Percentiles rank a stretch among this genome's conserved stretches.
Evolutionary conservation across 2,113 vertebrate genomes (phyloP).

Genomic region (Nothocercus julius): DNA sequence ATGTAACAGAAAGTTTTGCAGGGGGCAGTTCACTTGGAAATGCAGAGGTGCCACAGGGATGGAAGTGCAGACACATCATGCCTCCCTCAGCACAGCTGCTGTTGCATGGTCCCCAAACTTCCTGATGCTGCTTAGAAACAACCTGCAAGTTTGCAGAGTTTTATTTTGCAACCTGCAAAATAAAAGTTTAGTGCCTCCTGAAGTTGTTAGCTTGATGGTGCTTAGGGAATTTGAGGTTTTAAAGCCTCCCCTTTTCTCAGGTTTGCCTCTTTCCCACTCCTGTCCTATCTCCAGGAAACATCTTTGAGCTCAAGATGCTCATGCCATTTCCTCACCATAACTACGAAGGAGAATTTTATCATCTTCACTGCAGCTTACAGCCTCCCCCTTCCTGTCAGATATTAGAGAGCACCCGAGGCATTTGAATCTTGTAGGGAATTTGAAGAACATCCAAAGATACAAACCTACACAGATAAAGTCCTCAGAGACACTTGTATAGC

Average conservation of each 20-base stretch:
- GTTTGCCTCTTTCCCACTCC: background rate
- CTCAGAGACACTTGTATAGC: background rate
- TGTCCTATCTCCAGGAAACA: background rate
- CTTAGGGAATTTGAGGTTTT: background rate
- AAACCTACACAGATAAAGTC: background rate
- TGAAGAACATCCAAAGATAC: background rate
- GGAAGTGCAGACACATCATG: background rate
- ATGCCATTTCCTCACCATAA: background rate
- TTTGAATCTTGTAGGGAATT: background rate
- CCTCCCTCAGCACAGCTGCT: background rate
- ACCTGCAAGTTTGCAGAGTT: background rate
- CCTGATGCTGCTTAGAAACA: background rate
- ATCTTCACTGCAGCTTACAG: background rate
- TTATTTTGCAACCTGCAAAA: too few relatives aligned
- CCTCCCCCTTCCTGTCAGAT: fast-evolving
- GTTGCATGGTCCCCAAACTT: background rate
- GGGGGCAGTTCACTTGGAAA: background rate
- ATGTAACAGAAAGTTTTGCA: background rate
- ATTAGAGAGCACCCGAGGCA: background rate
- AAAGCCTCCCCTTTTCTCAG: background rate
- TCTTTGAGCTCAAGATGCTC: background rate
- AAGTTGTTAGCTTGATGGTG: background rate
- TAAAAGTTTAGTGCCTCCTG: background rate
- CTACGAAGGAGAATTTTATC: background rate
- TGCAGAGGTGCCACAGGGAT: background rate